Conservation (phyloP, 2,113 vertebrate genomes). For the Hydrolagus affinis region DNA sequence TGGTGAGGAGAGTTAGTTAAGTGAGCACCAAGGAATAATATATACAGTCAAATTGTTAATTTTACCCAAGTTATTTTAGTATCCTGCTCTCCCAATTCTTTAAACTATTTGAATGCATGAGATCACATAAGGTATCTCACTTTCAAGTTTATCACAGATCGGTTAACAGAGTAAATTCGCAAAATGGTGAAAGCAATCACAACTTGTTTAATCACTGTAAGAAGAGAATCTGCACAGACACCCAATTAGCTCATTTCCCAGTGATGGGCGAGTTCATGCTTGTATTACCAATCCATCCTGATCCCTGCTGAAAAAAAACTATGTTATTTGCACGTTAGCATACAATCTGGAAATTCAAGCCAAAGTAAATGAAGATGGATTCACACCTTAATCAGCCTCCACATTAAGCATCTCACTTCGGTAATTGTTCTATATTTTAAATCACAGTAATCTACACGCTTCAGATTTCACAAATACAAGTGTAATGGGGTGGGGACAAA, state of each 20-base stretch:
- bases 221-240: slow-evolving; percentile 32
- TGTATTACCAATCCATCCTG: slow-evolving; percentile 17
- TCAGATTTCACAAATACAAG: background rate
- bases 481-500: background rate
- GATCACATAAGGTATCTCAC: slow-evolving; percentile 32
- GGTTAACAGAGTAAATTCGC: slow-evolving; percentile 31
- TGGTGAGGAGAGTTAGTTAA: slow-evolving; percentile 2
- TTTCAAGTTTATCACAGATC: slow-evolving; percentile 1
- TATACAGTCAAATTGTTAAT: slow-evolving; percentile 11
- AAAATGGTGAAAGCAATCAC: slow-evolving; percentile 26
- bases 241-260: slow-evolving; percentile 36
- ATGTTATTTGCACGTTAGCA: slow-evolving; percentile 41
- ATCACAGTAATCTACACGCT: background rate
- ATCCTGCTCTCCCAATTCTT: background rate
- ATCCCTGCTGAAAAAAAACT: slow-evolving; percentile 14
- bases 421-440: slow-evolving; percentile 29
- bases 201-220: slow-evolving; percentile 38
- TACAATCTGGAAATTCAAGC: slow-evolving; percentile 38
- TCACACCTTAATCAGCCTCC: slow-evolving; percentile 37
- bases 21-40: slow-evolving; percentile 14
- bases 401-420: slow-evolving; percentile 16
- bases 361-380: slow-evolving; percentile 35
- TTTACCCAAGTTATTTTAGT: background rate
- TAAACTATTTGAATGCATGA: slow-evolving; percentile 6
- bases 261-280: slow-evolving; percentile 27